Conservation (phyloP, 2,888 invertebrate species). For the Drosophila pegasa region DNA sequence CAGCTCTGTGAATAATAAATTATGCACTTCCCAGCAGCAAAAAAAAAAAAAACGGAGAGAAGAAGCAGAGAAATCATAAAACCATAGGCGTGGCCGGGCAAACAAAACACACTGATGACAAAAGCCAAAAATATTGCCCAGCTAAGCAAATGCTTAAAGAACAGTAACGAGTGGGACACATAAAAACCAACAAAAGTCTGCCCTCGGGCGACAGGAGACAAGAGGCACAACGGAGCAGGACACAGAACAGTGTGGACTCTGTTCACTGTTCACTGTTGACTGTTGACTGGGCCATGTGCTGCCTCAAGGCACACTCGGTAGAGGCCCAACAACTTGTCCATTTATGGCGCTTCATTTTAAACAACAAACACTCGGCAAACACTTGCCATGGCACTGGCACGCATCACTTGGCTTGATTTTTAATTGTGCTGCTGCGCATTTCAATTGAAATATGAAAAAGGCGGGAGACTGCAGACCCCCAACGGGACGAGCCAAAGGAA, state of each 20-base stretch:
- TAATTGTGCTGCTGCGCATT: constrained; percentile 70
- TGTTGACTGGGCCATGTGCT: constrained; percentile 63
- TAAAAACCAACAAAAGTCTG: constrained; percentile 52
- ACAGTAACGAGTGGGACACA: constrained; percentile 43
- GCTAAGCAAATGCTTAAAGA: constrained; percentile 51
- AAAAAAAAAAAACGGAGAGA: constrained; percentile 1
- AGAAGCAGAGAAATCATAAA: constrained; percentile 9
- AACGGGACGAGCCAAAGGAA: constrained; percentile 38
- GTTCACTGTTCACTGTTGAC: constrained; percentile 26
- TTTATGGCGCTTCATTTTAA: constrained; percentile 68
- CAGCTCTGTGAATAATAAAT: constrained; percentile 58
- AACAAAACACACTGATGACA: constrained; percentile 49
- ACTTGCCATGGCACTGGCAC: constrained; percentile 54
- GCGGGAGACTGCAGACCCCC: constrained; percentile 38
- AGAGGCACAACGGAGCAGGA: constrained; percentile 31
- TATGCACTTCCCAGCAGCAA: constrained; percentile 39
- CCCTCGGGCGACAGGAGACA: constrained; percentile 51
- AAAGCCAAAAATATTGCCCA: constrained; percentile 61
- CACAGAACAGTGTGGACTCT: constrained; percentile 19
- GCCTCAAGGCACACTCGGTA: constrained; percentile 47
- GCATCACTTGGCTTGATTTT: constrained; percentile 69
- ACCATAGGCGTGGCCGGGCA: constrained; percentile 44
- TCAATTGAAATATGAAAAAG: constrained; percentile 64
- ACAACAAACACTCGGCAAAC: constrained; percentile 62
- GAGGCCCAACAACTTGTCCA: constrained; percentile 55